A percentile compares a stretch with the other conserved stretches of the same genome.
These are phyloP conservation scores for Bombyx mori DNA, from an alignment of 1,140 invertebrate species.

Conservation along the genomic window ASM3026992v2 NC_085123.1:9321001-9321500, in stretches of 20 bases:
- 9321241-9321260: conserved; percentile 89
- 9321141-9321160: conserved; percentile 93
- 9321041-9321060: background rate
- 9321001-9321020: conserved; percentile 14
- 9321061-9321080: conserved; percentile 39
- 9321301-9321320: conserved; percentile 92
- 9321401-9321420: too few species aligned
- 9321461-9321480: conserved; percentile 18
- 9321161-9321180: conserved; percentile 89
- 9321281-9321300: conserved; percentile 90
- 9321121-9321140: conserved; percentile 93
- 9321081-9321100: conserved; percentile 53
- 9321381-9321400: conserved; percentile 5
- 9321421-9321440: too few species aligned
- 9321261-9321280: conserved; percentile 91
- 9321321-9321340: conserved; percentile 63
- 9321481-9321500: too few species aligned
- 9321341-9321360: conserved; percentile 59
- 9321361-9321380: conserved; percentile 1
- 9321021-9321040: conserved; percentile 11
- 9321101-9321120: conserved; percentile 73
- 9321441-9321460: conserved; percentile 18
- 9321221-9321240: conserved; percentile 97
- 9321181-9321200: conserved; percentile 91
- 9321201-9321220: conserved; percentile 93